Conservation (phyloP, 2,888 invertebrate species). For the Acrocyrtus sp. region DNA sequence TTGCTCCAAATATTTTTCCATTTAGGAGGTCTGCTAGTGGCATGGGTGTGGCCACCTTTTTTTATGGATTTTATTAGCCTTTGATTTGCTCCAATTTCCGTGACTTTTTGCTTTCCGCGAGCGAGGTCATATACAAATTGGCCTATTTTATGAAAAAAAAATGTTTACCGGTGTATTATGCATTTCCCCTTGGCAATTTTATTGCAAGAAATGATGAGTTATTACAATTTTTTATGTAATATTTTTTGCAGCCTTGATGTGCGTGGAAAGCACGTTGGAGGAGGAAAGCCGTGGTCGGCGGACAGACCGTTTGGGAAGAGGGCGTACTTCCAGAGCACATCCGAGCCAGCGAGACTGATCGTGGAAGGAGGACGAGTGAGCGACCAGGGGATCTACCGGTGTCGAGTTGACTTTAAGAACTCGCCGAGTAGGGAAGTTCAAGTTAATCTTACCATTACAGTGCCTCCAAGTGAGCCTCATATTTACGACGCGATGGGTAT, state of each 20-base stretch:
- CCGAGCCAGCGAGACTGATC: slow-evolving; percentile 62
- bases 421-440: slow-evolving; percentile 62
- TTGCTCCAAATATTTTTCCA: too few relatives aligned
- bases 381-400: slow-evolving; percentile 62
- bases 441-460: slow-evolving; percentile 61
- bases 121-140: too few relatives aligned
- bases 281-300: slow-evolving; percentile 62
- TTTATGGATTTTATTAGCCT: too few relatives aligned
- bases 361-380: slow-evolving; percentile 57
- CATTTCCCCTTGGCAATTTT: too few relatives aligned
- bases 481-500: slow-evolving; percentile 59
- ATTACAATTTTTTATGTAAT: slow-evolving; percentile 9
- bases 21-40: too few relatives aligned
- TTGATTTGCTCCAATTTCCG: too few relatives aligned
- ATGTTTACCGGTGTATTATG: slow-evolving; percentile 2
- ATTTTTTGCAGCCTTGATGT: slow-evolving; percentile 60
- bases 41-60: too few relatives aligned
- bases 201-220: neutral
- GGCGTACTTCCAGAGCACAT: slow-evolving; percentile 56
- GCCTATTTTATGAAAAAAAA: slow-evolving; percentile 30
- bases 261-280: slow-evolving; percentile 61
- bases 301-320: slow-evolving; percentile 63
- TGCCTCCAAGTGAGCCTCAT: slow-evolving; percentile 63
- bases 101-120: slow-evolving; percentile 14
- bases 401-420: slow-evolving; percentile 63